Percentiles rank a stretch among this genome's conserved stretches.
These are phyloP conservation scores for Bambusicola thoracicus DNA, from an alignment of 2,113 vertebrate genomes.

Conservation along the genomic window DNA sequence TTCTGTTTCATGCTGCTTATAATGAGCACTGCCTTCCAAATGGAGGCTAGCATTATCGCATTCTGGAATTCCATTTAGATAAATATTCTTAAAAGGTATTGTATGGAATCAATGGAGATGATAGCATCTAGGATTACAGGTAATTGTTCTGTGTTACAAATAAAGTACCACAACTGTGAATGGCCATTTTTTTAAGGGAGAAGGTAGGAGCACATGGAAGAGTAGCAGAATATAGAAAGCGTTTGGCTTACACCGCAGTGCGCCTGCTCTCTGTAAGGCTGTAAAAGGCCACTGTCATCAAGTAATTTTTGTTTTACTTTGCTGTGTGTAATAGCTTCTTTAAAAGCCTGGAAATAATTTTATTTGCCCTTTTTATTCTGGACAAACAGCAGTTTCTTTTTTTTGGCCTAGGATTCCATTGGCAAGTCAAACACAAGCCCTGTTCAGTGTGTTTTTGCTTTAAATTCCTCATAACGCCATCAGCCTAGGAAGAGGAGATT, in stretches of 20 bases:
- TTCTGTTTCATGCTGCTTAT: background rate
- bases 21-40: background rate
- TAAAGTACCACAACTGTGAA: background rate
- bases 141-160: background rate
- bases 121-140: constrained; percentile 4
- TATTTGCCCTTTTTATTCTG: constrained; percentile 60
- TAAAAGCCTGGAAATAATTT: constrained; percentile 54
- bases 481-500: constrained; percentile 22
- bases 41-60: background rate
- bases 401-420: constrained; percentile 34
- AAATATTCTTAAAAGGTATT: constrained; percentile 27
- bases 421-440: constrained; percentile 32
- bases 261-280: constrained; percentile 2
- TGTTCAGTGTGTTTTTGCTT: constrained; percentile 33
- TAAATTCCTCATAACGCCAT: constrained; percentile 30
- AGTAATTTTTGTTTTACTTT: constrained; percentile 61
- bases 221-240: constrained; percentile 27
- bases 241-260: constrained; percentile 19
- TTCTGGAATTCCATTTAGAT: background rate
- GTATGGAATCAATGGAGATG: background rate
- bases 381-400: constrained; percentile 65
- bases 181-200: constrained; percentile 12
- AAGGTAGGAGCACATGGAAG: background rate
- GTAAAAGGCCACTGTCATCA: constrained; percentile 56
- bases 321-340: constrained; percentile 40